Evolutionary conservation across 2,888 invertebrate species (phyloP).

Genomic region (Saturnia pavonia): DNA sequence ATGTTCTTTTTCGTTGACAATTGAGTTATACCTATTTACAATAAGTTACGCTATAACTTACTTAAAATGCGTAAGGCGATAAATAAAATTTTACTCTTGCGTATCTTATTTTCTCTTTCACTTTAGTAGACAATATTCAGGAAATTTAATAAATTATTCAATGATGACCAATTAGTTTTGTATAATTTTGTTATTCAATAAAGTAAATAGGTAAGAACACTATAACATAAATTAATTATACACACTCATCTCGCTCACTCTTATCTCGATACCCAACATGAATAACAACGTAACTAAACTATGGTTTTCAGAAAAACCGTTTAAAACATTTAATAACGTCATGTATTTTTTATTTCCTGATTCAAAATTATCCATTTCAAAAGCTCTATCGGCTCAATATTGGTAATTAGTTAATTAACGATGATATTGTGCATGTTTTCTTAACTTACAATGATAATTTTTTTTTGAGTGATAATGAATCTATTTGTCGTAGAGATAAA

Average conservation of each 20-base stretch:
- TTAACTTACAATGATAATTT: too few relatives aligned
- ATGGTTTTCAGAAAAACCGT: too few relatives aligned
- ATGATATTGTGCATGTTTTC: too few relatives aligned
- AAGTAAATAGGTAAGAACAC: not conserved
- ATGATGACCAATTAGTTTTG: not conserved
- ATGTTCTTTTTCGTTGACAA: not conserved
- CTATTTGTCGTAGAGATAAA: too few relatives aligned
- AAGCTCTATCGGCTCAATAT: too few relatives aligned
- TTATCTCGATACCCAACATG: not conserved
- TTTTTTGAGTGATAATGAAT: too few relatives aligned
- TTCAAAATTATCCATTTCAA: too few relatives aligned
- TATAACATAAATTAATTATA: not conserved
- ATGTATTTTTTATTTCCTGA: too few relatives aligned
- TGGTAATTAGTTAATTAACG: too few relatives aligned
- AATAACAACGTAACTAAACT: not conserved
- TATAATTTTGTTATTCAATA: not conserved
- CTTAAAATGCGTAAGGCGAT: not conserved
- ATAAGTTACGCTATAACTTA: not conserved
- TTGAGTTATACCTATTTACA: constrained; percentile 9
- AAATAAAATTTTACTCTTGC: not conserved
- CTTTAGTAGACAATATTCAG: not conserved
- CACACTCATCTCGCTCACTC: not conserved
- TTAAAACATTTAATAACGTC: too few relatives aligned
- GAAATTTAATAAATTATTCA: not conserved
- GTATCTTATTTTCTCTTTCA: not conserved